Conservation (phyloP, 2,888 invertebrate genomes). For the Euphydryas editha region DNA sequence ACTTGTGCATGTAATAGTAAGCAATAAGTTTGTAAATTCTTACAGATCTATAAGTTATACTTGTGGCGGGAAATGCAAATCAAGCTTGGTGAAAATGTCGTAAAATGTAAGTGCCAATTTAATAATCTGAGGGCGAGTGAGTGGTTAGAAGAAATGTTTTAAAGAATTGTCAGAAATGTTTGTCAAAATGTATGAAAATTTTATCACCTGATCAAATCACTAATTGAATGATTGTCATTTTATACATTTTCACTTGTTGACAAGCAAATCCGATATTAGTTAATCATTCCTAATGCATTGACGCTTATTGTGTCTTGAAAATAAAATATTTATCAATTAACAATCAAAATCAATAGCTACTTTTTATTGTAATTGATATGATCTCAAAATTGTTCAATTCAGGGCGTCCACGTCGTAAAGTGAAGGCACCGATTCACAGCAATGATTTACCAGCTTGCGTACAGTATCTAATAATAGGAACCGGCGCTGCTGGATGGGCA, state of each 20-base stretch:
- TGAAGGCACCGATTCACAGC: slow-evolving; percentile 58
- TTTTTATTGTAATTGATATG: neutral
- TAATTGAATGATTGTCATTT: too few relatives aligned
- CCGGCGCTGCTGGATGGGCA: slow-evolving; percentile 72
- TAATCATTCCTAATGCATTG: too few relatives aligned
- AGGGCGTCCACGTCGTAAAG: slow-evolving; percentile 69
- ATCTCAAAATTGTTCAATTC: neutral
- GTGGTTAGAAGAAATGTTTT: neutral
- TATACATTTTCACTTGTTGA: too few relatives aligned
- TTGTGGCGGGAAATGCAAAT: slow-evolving; percentile 53
- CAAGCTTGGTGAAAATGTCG: slow-evolving; percentile 46
- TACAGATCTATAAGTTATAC: slow-evolving; percentile 66
- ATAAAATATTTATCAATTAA: too few relatives aligned
- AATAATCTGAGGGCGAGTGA: too few relatives aligned
- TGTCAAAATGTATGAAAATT: too few relatives aligned
- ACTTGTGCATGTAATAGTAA: too few relatives aligned
- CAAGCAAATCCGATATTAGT: too few relatives aligned
- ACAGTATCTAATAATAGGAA: slow-evolving; percentile 72
- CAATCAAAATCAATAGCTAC: too few relatives aligned
- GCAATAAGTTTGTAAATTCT: neutral
- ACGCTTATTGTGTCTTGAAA: too few relatives aligned
- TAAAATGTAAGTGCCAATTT: slow-evolving; percentile 57
- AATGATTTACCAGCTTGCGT: slow-evolving; percentile 70
- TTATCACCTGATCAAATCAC: too few relatives aligned
- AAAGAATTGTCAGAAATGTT: neutral